Conservation (phyloP, 2,113 vertebrate genomes). For the Loxodonta africana region DNA sequence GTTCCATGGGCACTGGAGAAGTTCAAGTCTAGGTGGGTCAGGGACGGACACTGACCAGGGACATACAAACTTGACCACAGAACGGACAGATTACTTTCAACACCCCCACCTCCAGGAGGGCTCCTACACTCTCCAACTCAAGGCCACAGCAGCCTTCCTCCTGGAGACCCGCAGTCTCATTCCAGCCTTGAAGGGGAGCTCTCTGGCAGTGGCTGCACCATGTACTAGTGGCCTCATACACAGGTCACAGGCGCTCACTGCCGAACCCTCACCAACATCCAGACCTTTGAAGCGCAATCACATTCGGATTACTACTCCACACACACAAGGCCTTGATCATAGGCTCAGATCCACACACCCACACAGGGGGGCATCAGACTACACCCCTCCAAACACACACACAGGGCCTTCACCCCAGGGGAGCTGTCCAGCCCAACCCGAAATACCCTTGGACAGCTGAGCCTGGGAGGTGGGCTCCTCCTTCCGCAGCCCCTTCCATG, state of each 20-base stretch:
- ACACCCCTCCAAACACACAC: background rate
- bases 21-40: background rate
- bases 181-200: slow-evolving; percentile 31
- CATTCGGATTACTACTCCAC: slow-evolving; percentile 22
- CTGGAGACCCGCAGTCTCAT: slow-evolving; percentile 19
- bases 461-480: background rate
- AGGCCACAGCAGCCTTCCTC: background rate
- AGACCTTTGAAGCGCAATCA: slow-evolving; percentile 30
- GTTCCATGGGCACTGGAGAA: background rate
- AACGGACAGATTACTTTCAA: background rate
- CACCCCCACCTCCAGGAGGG: background rate
- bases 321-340: background rate
- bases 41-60: background rate
- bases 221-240: background rate
- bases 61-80: background rate
- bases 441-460: background rate
- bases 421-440: rapidly evolving
- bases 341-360: background rate
- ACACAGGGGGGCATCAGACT: background rate
- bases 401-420: background rate
- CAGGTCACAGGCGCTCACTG: background rate
- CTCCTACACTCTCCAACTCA: background rate
- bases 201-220: background rate
- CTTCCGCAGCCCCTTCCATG: background rate
- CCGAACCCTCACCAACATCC: slow-evolving; percentile 34